phyloP scores from a whole-genome alignment of 2,888 invertebrate genomes.

The Chymomyza amoena region DNA sequence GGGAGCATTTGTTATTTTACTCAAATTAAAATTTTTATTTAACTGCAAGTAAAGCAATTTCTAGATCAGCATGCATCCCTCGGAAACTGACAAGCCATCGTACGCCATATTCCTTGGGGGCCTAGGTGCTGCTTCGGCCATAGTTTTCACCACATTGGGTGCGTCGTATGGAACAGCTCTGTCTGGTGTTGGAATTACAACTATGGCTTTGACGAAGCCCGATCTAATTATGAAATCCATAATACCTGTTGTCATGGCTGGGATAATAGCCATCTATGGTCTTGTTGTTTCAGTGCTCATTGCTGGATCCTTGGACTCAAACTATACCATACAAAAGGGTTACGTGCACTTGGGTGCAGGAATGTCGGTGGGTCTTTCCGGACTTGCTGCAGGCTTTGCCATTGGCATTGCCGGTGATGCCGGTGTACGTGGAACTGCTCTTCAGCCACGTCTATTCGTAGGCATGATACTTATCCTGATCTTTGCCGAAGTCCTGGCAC shows the following conservation, averaged over 20 bases:
- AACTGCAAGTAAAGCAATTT: no score
- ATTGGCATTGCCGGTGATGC: constrained; percentile 99
- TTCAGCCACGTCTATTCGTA: constrained; percentile 99
- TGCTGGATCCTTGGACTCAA: constrained; percentile 87
- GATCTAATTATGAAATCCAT: constrained; percentile 99
- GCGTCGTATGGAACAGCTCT: constrained; percentile 99
- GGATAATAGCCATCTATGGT: constrained; percentile 99
- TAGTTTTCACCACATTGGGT: constrained; percentile 84
- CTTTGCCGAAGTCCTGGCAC: constrained; percentile 99
- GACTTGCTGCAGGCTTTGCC: constrained; percentile 98
- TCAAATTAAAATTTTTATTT: no score
- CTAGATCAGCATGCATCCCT: no score
- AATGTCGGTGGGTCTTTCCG: constrained; percentile 96
- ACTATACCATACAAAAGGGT: constrained; percentile 89
- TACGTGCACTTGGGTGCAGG: constrained; percentile 98
- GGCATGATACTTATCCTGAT: constrained; percentile 99
- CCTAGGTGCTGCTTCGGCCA: constrained; percentile 89
- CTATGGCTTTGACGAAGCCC: constrained; percentile 99
- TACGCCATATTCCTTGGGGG: constrained; percentile 48
- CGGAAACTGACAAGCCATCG: constrained; percentile 9
- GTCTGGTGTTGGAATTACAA: constrained; percentile 99
- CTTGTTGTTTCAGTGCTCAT: constrained; percentile 99
- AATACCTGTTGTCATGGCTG: constrained; percentile 99
- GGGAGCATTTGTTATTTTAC: no score
- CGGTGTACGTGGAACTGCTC: constrained; percentile 98